Evolutionary conservation across 2,888 invertebrate species (phyloP), one percentile per base, ranked within the genome.

Genomic region (Aporophyla nigra): DNA sequence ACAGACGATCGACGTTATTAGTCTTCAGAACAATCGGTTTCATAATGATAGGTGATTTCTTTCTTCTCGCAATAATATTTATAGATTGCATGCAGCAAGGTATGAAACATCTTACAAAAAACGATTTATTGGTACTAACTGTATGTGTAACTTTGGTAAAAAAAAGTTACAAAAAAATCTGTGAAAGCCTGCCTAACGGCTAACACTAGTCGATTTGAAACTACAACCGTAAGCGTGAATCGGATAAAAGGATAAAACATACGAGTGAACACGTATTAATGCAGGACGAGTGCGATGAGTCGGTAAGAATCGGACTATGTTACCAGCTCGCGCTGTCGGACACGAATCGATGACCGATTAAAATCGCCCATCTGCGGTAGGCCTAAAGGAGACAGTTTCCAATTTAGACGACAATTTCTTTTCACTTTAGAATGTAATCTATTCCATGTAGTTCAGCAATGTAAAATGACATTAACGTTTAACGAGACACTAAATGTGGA

Each of bases 341-440:
- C 71, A 71, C 69, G 3, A 76, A 21, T 73, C 33, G n/a, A 70
- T 70, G 46, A 59, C 56, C 73, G 65, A 66, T 68, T 61, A 71
- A 80, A 66, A 73, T 76, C 54, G 62, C 0, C 1, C 59, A 40
- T 71, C 51, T 77, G 65, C 0, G 14, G 16, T 3, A 21, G 54
- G 74, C 83, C 73, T 83, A 71, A 68, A 74, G 59, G 40, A 79
- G 77, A 88, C 49, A 68, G 73, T 82, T 86, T 78, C 78, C 85
- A 87, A 88, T 86, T 85, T 80, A 85, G 73, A 83, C 40, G 69
- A 83, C 74, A 78, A 82, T 85, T 88, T 80, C 85, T 88, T 83
- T 82, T 73, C 77, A 80, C 67, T 82, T 76, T 77, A 72, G 68
- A 80, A 84, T 84, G 74, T 78, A 88, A 87, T 87, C 70, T 82